Evolutionary conservation across 2,113 vertebrate species (phyloP), one percentile per base, ranked within the genome.

Genomic region (Guaruba guarouba): DNA sequence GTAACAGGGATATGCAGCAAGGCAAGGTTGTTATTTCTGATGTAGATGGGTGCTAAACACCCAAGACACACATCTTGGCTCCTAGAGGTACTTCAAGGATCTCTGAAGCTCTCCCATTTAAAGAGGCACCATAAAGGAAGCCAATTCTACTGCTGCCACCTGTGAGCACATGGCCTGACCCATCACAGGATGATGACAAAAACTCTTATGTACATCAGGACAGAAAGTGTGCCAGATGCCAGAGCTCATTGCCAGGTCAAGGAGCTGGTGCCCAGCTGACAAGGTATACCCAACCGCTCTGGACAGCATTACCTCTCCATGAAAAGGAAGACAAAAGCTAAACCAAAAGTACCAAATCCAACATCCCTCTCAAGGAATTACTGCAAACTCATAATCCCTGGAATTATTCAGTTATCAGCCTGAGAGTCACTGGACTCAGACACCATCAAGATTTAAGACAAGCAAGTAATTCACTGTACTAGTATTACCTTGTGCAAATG

Each of bases 261-360:
- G 63, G 55, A 76, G 78, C 22, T 92, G 59, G 29, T 90, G 78
- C 63, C 49, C 59, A 71, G 41, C n/a, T 17, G 78, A 49, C 18
- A 5, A 76, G 0, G 9, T 37, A 39, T 54, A 29, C 61, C 18
- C 31, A 1, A 23, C 59, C 0, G 3, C 91, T 77, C 31, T 41
- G 76, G 71, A 73, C 28, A 74, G 27, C 73, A 6, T 73, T 87
- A 75, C 92, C 41, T 71, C 43, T 55, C 80, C 10, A 1, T 29
- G 43, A 68, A 95, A 94, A 87, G 41, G 54, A 74, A 83, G 68
- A 90, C 63, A 90, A 95, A 97, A 96, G 48, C 92, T 70, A 55
- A 79, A 74, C 46, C 75, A 24, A n/a, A 82, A 93, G 86, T 12
- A 68, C 48, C 81, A 74, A 93, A 52, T 52, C 24, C 33, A 29